Conservation (phyloP, 2,888 invertebrate species). For the Lapara coniferarum region DNA sequence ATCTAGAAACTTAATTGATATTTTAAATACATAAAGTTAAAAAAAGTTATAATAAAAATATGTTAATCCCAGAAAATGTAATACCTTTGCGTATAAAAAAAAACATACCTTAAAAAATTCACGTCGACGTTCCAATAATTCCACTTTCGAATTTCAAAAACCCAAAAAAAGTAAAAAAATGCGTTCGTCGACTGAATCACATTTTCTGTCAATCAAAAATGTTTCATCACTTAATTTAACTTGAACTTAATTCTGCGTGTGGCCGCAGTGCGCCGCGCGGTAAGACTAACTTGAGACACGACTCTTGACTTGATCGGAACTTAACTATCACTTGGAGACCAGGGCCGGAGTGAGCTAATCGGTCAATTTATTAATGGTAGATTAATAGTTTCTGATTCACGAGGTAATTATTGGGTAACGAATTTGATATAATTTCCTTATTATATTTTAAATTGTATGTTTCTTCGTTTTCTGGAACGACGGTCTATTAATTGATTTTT, state of each 20-base stretch:
- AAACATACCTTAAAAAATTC: conserved; percentile 51
- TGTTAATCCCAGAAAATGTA: too few species aligned
- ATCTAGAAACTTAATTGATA: not conserved
- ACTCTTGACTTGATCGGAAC: conserved; percentile 39
- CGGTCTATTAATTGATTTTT: too few species aligned
- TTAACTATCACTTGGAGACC: conserved; percentile 46
- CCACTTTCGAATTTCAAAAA: conserved; percentile 47
- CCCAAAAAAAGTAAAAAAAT: conserved; percentile 44
- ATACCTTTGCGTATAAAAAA: not conserved
- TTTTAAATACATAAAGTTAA: not conserved
- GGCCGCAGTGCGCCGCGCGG: conserved; percentile 36
- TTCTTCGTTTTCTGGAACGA: not conserved
- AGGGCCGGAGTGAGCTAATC: conserved; percentile 43
- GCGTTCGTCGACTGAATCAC: conserved; percentile 74
- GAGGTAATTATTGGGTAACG: conserved; percentile 7
- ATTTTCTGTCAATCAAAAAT: conserved; percentile 78
- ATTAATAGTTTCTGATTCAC: conserved; percentile 28
- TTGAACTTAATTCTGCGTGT: conserved; percentile 42
- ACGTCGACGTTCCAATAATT: conserved; percentile 50
- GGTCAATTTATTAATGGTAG: too few species aligned
- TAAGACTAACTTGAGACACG: conserved; percentile 39
- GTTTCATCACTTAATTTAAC: conserved; percentile 64
- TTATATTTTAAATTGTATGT: not conserved
- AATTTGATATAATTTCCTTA: not conserved
- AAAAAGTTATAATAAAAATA: conserved; percentile 6